Evolutionary conservation across 2,888 invertebrate genomes (phyloP), one percentile per base, ranked within the genome.

Genomic region (Hirtodrosophila confusa): DNA sequence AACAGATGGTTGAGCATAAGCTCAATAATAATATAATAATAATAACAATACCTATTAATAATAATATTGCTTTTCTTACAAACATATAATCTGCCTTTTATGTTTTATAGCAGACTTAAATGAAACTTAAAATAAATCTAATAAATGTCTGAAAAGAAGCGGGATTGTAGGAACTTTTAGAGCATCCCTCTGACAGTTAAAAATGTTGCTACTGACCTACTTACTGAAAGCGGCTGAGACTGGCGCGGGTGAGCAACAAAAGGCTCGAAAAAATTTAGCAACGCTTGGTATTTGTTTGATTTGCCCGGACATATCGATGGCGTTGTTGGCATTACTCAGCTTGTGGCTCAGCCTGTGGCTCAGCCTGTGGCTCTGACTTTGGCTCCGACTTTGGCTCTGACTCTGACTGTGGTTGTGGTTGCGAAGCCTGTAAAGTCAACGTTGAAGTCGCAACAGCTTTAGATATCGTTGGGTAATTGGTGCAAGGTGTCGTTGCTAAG

Each of bases 171-270:
- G 9, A 47, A 65, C 11, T 66, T 48, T 3, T 60, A 17, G 9
- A 12, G 11, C 60, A 27, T 35, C 78, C 68, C 78, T 54, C 79
- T 51, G 8, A 37, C 37, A 17, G 44, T 44, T 2, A 55, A 53
- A 54, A 68, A 72, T 71, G 58, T 75, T 75, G 70, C 66, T 54
- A 72, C 70, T 83, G 83, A 83, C 87, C 87, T 87, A 83, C 61
- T 85, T 80, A 70, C 54, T 45, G 45, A 75, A 71, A 71, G 27
- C 27, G 27, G 51, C 60, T 50, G 57, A 63, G 54, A 58, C 55
- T 35, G 23, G 49, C 49, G 55, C 43, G 27, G 27, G 31, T 23
- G 23, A 36, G 4, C 7, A 53, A 50, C 17, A 29, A 4, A 8
- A 41, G 29, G 29, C 8, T 40, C 1, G 40, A 7, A 33, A 50